A percentile compares a stretch with the other conserved stretches of the same genome.
These are phyloP conservation scores for Astatoreochromis straeleni DNA, from an alignment of 2,113 vertebrate genomes.

Conservation along the genomic window DNA sequence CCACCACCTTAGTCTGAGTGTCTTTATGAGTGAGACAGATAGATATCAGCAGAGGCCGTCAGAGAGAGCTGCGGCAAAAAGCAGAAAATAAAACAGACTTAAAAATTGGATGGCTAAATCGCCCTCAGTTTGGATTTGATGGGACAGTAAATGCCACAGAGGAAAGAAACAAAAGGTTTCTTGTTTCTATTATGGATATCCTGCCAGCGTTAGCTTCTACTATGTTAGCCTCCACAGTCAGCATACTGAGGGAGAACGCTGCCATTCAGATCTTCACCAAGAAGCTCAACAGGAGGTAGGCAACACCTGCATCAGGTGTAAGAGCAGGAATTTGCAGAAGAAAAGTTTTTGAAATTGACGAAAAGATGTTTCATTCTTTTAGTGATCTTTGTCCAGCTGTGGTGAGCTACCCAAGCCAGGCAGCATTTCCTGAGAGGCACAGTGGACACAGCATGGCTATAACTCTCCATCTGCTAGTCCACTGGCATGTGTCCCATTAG, in stretches of 20 bases:
- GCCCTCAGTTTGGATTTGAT: not conserved
- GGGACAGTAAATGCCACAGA: not conserved
- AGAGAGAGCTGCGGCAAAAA: not conserved
- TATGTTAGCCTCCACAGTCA: conserved; percentile 1
- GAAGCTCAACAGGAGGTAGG: conserved; percentile 57
- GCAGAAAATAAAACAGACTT: not conserved
- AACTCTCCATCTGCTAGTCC: not conserved
- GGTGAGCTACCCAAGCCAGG: not conserved
- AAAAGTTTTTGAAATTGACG: not conserved
- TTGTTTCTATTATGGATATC: not conserved
- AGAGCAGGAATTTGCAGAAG: not conserved
- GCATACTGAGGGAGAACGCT: conserved; percentile 31
- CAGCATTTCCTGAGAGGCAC: not conserved
- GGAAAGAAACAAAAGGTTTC: not conserved
- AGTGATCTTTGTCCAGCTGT: not conserved
- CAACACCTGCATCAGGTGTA: not conserved
- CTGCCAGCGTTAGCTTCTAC: not conserved
- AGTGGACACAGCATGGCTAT: not conserved
- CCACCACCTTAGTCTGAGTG: not conserved
- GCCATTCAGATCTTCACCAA: conserved; percentile 37
- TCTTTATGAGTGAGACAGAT: not conserved
- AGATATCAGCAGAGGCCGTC: not conserved
- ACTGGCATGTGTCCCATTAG: not conserved
- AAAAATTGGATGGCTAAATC: not conserved
- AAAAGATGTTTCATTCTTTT: not conserved